Evolutionary conservation across 2,888 invertebrate species (phyloP).

Genomic region (Latrodectus hesperus): DNA sequence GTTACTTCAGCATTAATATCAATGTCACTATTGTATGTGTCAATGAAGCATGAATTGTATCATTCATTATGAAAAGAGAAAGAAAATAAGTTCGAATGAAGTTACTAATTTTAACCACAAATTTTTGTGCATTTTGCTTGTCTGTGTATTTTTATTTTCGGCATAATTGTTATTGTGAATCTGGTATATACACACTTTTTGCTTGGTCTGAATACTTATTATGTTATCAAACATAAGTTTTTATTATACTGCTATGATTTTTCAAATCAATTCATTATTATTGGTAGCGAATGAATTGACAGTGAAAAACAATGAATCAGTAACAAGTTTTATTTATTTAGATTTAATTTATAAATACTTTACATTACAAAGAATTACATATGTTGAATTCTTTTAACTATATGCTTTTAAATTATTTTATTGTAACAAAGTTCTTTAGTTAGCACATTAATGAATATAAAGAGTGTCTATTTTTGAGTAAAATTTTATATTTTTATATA

Average conservation of each 20-base stretch:
- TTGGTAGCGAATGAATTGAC: not conserved
- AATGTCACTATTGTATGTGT: conserved; percentile 86
- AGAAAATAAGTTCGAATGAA: conserved; percentile 85
- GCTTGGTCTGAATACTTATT: conserved; percentile 92
- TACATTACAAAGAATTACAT: no score
- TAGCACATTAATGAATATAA: no score
- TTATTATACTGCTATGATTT: conserved; percentile 94
- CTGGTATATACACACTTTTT: conserved; percentile 92
- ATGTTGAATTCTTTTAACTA: no score
- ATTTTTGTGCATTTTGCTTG: conserved; percentile 83
- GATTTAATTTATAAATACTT: no score
- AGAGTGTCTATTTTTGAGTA: no score
- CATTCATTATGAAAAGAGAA: conserved; percentile 75
- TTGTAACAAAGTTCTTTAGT: no score
- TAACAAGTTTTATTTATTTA: no score
- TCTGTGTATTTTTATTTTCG: conserved; percentile 92
- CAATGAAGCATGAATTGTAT: conserved; percentile 74
- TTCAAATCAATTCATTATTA: conserved; percentile 68
- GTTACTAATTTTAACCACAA: conserved; percentile 83
- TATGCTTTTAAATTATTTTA: no score
- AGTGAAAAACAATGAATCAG: no score
- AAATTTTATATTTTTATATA: no score
- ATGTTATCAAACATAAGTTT: conserved; percentile 95
- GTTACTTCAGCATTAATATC: conserved; percentile 89
- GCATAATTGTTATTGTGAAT: conserved; percentile 93